Evolutionary conservation across 2,797 vertebrate species (phyloP).

Genomic region (Amblyraja radiata): DNA sequence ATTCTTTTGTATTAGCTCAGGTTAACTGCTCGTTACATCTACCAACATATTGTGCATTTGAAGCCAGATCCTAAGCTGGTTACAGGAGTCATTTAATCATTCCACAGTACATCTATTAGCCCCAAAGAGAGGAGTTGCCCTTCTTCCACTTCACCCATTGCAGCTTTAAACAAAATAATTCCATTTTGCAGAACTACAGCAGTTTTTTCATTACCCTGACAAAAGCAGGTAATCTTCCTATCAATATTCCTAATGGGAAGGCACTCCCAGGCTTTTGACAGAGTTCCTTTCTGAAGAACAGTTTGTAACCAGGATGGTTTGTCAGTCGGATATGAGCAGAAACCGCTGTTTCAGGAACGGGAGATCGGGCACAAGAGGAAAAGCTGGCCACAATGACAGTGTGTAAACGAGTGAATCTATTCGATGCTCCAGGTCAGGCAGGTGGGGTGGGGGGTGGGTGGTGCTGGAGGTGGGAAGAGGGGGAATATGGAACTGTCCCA

Average conservation of each 20-base stretch:
- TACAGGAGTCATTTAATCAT: not conserved
- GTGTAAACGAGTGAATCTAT: too few species aligned
- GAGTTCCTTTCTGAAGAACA: too few species aligned
- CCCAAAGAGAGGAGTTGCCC: not conserved
- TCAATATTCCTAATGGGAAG: not conserved
- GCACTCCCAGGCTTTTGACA: too few species aligned
- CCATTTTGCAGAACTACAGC: not conserved
- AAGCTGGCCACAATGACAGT: too few species aligned
- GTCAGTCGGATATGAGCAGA: too few species aligned
- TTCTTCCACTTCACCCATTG: not conserved
- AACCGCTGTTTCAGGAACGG: too few species aligned
- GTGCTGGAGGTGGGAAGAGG: too few species aligned
- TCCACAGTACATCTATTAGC: not conserved
- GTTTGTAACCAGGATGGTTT: too few species aligned
- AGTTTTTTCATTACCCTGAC: not conserved
- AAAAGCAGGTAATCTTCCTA: not conserved
- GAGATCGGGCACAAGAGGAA: too few species aligned
- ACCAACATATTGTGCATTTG: not conserved
- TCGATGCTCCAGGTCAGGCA: too few species aligned
- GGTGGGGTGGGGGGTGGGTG: too few species aligned
- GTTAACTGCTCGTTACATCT: not conserved
- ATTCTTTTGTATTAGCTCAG: not conserved
- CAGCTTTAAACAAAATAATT: not conserved
- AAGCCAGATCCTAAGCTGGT: not conserved
- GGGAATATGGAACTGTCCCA: too few species aligned